These are phyloP conservation scores for Sturnira hondurensis DNA, from an alignment of 2,113 vertebrate species.

Conservation along the genomic window DNA sequence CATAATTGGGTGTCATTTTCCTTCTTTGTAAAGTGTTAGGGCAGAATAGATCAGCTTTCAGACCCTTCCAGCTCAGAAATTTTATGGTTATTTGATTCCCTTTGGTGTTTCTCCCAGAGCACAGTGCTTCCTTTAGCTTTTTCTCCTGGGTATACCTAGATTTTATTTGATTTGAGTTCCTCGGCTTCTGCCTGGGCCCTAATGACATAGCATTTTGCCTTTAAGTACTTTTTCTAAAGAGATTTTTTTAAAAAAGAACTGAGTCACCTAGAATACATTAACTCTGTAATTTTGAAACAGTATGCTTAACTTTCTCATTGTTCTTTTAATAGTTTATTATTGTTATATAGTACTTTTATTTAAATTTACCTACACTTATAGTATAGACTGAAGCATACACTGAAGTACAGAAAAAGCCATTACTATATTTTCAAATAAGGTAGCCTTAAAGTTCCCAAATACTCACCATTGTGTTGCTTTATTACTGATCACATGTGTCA, in stretches of 20 bases:
- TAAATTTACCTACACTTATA: constrained; percentile 1
- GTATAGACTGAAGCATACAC: no score
- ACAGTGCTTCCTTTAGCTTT: background rate
- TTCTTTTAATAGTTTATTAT: constrained; percentile 35
- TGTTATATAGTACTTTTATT: constrained; percentile 7
- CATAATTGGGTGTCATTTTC: background rate
- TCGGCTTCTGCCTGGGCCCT: background rate
- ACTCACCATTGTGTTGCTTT: background rate
- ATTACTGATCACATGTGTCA: constrained; percentile 31
- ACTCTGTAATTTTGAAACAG: background rate
- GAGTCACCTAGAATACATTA: background rate
- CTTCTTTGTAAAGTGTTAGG: background rate
- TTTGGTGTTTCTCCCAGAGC: background rate
- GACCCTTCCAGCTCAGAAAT: background rate
- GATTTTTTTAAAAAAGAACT: background rate
- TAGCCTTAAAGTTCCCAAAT: background rate
- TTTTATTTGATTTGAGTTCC: background rate
- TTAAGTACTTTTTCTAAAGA: background rate
- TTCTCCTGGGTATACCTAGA: background rate
- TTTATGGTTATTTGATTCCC: background rate
- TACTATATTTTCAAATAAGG: background rate
- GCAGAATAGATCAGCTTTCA: background rate
- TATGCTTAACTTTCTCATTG: background rate
- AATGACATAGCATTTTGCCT: background rate
- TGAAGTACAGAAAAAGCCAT: background rate